Base-by-base conservation (phyloP, 2,113 vertebrate species). In the Thermophis baileyi region DNA sequence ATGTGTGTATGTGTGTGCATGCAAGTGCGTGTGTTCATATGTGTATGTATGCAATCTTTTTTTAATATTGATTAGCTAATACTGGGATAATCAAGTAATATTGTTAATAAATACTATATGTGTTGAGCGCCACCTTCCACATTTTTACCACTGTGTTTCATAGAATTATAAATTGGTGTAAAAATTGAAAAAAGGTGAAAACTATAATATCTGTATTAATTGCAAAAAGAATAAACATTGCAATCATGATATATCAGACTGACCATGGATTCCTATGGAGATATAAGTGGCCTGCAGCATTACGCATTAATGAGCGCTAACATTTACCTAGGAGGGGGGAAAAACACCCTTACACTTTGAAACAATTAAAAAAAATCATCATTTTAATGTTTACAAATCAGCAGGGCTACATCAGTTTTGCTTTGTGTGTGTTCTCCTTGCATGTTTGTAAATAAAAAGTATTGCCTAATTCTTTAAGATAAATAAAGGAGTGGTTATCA, bases 171-270 rank as follows among this genome's bases (percentile, higher is more conserved):
- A 87, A 51, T 87, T 20, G 81, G 85, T 81, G 53, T 2, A 89
- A 57, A 1, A 5, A 90, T 25, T 30, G 92, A 25, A 54, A 74
- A 14, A 63, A 57, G 46, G 35, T 63, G 24, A 69, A 8, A 86
- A 69, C 3, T 53, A 63, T 25, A 81, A 8, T 30, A 12, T 86
- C 24, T 51, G 30, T 16, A 16, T 12, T 51, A 7, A 63, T 85
- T 93, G 91, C 30, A 47, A 47, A 88, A 95, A 91, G 85, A 57
- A 93, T 94, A 94, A 88, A 50, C 69, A 51, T n/a, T 88, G 8
- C 16, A 81, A 40, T 81, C 74, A 8, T 44, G 18, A 81, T 81
- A 44, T 81, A 22, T 44, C 74, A 81, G 35, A 40, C 69, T 20
- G 16, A 74, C n/a, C 4, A 8, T 44, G 35, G 74, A 81, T 40